phyloP scores from a whole-genome alignment of 2,797 vertebrate species.

The Amniataba percoides region DNA sequence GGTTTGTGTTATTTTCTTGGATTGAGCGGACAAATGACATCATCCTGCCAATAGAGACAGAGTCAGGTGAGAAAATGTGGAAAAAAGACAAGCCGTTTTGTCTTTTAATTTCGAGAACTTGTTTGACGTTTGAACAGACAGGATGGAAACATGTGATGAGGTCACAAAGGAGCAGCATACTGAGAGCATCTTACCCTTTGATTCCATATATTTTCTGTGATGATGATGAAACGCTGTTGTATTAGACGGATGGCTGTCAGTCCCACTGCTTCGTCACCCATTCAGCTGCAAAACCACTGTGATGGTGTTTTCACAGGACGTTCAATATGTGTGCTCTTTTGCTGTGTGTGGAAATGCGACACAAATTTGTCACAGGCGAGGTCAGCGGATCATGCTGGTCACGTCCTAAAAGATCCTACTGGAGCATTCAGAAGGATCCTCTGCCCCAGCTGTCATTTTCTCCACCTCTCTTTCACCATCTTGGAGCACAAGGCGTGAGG shows the following conservation, averaged over 20 bases:
- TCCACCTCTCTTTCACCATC: slow-evolving; percentile 49
- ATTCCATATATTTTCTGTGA: neutral
- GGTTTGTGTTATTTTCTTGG: neutral
- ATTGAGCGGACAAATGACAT: neutral
- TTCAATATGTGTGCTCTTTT: neutral
- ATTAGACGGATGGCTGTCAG: neutral
- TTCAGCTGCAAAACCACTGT: neutral
- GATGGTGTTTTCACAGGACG: neutral
- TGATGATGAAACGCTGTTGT: neutral
- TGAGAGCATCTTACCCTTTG: neutral
- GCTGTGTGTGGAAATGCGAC: slow-evolving; percentile 11
- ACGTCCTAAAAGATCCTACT: slow-evolving; percentile 14
- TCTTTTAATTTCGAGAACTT: neutral
- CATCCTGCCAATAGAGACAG: too few relatives aligned
- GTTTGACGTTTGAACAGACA: neutral
- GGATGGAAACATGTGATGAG: neutral
- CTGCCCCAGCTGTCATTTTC: slow-evolving; percentile 49
- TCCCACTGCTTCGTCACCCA: slow-evolving; percentile 2
- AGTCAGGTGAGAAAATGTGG: too few relatives aligned
- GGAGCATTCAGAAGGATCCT: slow-evolving; percentile 22
- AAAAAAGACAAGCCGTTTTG: too few relatives aligned
- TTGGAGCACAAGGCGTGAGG: slow-evolving; percentile 37
- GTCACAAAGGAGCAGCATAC: neutral
- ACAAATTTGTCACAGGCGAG: slow-evolving; percentile 10
- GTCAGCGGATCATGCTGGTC: slow-evolving; percentile 27